These are phyloP conservation scores for Stenodema calcarata DNA, from an alignment of 2,888 invertebrate species.

Conservation along the genomic window DNA sequence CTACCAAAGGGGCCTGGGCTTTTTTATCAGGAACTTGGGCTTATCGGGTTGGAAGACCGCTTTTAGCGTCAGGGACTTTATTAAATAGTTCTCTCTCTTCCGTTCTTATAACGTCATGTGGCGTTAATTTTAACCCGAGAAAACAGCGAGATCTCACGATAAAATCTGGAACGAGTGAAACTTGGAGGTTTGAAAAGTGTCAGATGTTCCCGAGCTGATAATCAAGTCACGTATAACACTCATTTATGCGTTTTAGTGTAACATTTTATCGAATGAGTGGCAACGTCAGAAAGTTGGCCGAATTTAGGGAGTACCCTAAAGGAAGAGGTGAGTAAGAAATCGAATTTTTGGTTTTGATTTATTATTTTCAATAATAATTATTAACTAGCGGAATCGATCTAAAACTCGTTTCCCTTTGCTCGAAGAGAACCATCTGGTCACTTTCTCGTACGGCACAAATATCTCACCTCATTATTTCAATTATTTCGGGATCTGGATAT, in stretches of 20 bases:
- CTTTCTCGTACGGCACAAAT: too few species aligned
- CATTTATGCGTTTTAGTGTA: background rate
- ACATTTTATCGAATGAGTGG: too few species aligned
- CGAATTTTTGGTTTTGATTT: too few species aligned
- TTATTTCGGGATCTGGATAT: too few species aligned
- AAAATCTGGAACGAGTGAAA: background rate
- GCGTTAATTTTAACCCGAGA: background rate
- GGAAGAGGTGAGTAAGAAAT: too few species aligned
- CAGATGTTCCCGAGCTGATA: background rate
- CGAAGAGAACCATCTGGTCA: too few species aligned
- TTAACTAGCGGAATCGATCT: too few species aligned
- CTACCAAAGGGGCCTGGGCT: background rate
- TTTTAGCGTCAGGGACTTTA: background rate
- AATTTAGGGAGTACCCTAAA: too few species aligned
- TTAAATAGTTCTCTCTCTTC: slow-evolving; percentile 1
- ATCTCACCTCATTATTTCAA: too few species aligned
- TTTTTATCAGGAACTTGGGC: background rate
- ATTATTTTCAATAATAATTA: too few species aligned
- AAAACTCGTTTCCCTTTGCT: too few species aligned
- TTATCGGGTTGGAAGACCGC: slow-evolving; percentile 5
- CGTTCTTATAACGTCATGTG: background rate
- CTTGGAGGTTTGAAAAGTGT: background rate
- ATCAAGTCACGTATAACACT: background rate
- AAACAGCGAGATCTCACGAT: background rate
- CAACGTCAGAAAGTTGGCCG: too few species aligned